Evolutionary conservation across 1,140 invertebrate genomes (phyloP), one percentile per base, ranked within the genome.

Genomic region (Hycleus phaleratus): DNA sequence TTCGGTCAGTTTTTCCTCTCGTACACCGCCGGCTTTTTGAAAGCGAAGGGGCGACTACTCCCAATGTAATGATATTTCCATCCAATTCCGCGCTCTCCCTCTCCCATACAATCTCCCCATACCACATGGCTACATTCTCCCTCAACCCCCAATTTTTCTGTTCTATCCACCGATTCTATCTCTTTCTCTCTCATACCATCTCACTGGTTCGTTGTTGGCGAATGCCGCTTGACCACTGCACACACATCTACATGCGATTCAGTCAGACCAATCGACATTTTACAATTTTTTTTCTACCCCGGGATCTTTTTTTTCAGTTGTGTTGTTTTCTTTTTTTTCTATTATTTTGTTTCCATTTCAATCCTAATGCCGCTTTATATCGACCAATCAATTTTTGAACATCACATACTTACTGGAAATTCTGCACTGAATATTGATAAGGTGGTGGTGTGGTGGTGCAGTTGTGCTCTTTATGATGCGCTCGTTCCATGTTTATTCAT

Each of bases 51-150:
- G 60, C 18, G 18, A 18, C 18, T 18, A 58, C 67, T 65, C 58
- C 67, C 67, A 64, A 65, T 68, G 67, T 72, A 71, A 71, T 71
- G 68, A 72, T 72, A 72, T 71, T 72, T 71, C 69, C 68, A 71
- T 70, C 69, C 67, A 68, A 68, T 68, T 67, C 18, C 18, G 18
- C 18, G 18, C 18, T 18, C 65, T 59, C 48, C 56, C 53, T 53
- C 45, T 43, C 62, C 49, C 58, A 32, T 32, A 32, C 32, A 32
- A 32, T 7, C 32, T 2, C 9, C 40, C 11, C 40, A n/a, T 42
- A 11, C 40, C 10, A 9, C 9, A 26, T 26, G 26, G 12, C 60
- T 32, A 46, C 56, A 48, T 49, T 46, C 11, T 4, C 46, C 32
- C 42, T 10, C 18, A 38, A 25, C 26, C 54, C 54, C 45, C 43